Base-by-base conservation (phyloP, 2,797 vertebrate species). In the Pseudopleuronectes americanus region DNA sequence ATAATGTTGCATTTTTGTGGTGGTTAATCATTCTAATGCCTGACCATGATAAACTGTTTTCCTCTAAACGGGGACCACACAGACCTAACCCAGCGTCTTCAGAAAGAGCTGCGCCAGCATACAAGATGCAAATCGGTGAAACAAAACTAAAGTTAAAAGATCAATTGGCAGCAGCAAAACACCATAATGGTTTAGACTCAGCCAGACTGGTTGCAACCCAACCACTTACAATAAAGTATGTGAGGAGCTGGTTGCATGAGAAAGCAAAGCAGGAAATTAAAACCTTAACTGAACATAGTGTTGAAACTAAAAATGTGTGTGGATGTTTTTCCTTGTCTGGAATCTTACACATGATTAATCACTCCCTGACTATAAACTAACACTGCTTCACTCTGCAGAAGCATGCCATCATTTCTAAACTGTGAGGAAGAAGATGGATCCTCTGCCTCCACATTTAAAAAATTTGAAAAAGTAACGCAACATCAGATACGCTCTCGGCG, bases 401-500 rank as follows among this genome's bases (percentile, higher is more conserved):
- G 23, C 51, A 31, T 21, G 33, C 14, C 47, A 26, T 69, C 23
- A 21, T 51, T 24, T 56, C 31, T 26, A 31, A 10, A 4, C 7
- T 17, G n/a, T 8, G 23, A 28, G 36, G 13, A 54, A 26, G 23
- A 62, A 19, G 19, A 47, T 16, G 28, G 45, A 57, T 22, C 51
- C 55, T 53, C 22, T 8, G 19, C 16, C 43, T 17, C 43, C 17
- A 70, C 43, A 31, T 56, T 66, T 16, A 55, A 64, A 65, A 65
- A 67, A 62, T 0, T 16, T 33, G 41, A 75, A 24, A 63, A 57
- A 23, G 31, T 43, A 61, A 61, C 3, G 43, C 14, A 70, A 56
- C 33, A 26, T 54, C 45, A 62, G 21, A 68, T 75, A 80, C 52
- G 60, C 71, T 63, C 36, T 24, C 9, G 9, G 38, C 8, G 22